Conservation (phyloP, 2,888 invertebrate genomes). For the Papilio protenor region DNA sequence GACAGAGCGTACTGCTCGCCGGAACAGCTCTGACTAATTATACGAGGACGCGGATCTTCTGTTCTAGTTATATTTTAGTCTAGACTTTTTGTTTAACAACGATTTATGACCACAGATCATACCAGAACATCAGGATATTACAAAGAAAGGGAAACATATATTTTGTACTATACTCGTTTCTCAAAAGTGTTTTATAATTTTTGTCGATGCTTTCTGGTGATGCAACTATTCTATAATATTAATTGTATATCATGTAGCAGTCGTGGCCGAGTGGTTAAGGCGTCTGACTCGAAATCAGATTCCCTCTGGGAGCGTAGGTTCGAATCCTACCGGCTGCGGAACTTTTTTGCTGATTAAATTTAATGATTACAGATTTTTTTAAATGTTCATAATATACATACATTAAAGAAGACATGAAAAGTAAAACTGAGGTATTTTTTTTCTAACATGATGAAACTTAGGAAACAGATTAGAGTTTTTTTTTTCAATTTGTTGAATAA, state of each 20-base stretch:
- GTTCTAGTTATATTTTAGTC: not conserved
- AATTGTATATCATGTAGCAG: slow-evolving; percentile 65
- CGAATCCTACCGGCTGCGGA: slow-evolving; percentile 93
- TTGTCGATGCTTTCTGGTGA: too few relatives aligned
- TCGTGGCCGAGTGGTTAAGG: slow-evolving; percentile 89
- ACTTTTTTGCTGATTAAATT: not conserved
- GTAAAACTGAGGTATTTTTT: too few relatives aligned
- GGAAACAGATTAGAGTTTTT: not conserved
- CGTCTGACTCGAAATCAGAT: slow-evolving; percentile 91
- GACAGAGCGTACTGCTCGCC: not conserved
- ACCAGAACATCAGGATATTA: not conserved
- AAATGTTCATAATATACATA: not conserved
- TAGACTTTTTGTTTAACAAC: not conserved
- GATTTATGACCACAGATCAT: not conserved
- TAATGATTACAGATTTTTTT: not conserved
- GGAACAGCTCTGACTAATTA: slow-evolving; percentile 18
- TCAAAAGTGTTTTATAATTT: too few relatives aligned
- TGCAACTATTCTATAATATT: not conserved
- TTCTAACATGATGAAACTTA: not conserved
- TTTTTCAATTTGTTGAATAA: too few relatives aligned
- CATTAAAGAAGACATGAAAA: not conserved
- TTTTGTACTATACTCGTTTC: too few relatives aligned
- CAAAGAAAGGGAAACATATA: not conserved
- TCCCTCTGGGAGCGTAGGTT: slow-evolving; percentile 95
- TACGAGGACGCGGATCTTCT: not conserved